phyloP scores from a whole-genome alignment of 2,797 vertebrate genomes.

The Danio jaintianensis region DNA sequence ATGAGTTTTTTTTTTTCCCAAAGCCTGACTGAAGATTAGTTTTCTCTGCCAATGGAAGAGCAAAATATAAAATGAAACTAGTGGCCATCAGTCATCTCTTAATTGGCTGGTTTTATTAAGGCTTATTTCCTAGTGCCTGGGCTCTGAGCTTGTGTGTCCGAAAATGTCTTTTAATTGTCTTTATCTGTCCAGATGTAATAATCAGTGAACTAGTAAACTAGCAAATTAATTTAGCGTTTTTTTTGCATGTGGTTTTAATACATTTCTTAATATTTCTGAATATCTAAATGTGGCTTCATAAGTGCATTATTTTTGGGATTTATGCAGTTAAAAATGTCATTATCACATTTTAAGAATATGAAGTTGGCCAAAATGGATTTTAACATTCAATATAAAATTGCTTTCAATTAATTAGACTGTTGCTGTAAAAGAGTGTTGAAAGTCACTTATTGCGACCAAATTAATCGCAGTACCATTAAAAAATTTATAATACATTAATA shows the following conservation, averaged over 20 bases:
- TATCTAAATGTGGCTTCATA: neutral
- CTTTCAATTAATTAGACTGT: neutral
- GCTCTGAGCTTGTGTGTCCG: slow-evolving; percentile 22
- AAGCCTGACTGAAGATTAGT: slow-evolving; percentile 1
- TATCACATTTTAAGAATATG: neutral
- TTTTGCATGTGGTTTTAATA: neutral
- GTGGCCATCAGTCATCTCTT: neutral
- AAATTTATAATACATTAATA: neutral
- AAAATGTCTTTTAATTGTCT: slow-evolving; percentile 8
- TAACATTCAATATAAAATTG: neutral
- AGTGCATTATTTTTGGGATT: neutral
- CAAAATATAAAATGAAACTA: neutral
- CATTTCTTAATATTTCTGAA: neutral
- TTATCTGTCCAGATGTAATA: slow-evolving; percentile 1
- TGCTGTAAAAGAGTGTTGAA: neutral
- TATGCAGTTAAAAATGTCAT: neutral
- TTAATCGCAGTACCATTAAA: neutral
- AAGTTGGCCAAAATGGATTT: neutral
- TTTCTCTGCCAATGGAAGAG: neutral
- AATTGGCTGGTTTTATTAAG: slow-evolving; percentile 1
- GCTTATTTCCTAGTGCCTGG: neutral
- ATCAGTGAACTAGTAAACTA: neutral
- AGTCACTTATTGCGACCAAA: neutral
- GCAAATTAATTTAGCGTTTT: neutral
- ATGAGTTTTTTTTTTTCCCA: neutral